phyloP scores from a whole-genome alignment of 2,113 vertebrate species.

The Ivindomyrus marchei region DNA sequence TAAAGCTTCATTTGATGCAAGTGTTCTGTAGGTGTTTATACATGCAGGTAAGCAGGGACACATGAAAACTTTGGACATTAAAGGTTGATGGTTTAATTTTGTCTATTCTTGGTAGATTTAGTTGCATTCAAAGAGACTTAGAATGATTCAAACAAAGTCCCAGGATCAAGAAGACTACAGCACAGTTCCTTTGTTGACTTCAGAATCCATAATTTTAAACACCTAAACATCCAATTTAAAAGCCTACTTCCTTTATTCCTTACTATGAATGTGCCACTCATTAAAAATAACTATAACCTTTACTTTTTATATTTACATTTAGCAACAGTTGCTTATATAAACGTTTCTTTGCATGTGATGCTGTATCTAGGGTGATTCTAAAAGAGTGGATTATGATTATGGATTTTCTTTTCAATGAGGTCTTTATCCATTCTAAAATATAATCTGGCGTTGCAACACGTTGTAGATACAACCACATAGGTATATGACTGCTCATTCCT shows the following conservation, averaged over 20 bases:
- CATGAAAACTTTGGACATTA: neutral
- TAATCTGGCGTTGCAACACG: neutral
- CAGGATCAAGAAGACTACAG: neutral
- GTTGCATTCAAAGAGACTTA: neutral
- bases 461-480: neutral
- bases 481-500: neutral
- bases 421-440: neutral
- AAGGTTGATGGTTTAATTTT: neutral
- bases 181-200: neutral
- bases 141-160: neutral
- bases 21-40: neutral
- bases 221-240: neutral
- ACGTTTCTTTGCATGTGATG: neutral
- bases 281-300: neutral
- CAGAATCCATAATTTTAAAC: neutral
- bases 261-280: neutral
- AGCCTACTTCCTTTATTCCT: neutral
- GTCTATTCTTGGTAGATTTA: neutral
- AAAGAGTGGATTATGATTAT: neutral
- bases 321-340: neutral
- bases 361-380: neutral
- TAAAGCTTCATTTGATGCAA: constrained; percentile 33
- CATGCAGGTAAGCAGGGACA: neutral
- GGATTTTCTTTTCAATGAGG: neutral
- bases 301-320: neutral